Base-by-base conservation (phyloP, 2,113 vertebrate genomes). In the Podarcis cretensis region DNA sequence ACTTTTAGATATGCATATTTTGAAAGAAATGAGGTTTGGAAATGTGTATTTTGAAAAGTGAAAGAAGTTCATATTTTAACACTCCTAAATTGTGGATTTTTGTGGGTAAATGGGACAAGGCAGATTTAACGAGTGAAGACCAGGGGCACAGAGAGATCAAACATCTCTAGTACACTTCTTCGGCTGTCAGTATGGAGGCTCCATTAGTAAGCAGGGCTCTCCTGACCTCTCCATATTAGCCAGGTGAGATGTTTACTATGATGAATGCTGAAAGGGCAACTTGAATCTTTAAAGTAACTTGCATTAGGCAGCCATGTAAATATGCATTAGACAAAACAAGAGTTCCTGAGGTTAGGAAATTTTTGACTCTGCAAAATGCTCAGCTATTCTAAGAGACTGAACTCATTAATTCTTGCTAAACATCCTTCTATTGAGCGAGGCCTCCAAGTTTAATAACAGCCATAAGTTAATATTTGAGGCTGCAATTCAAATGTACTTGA, bases 401-500 rank as follows among this genome's bases (percentile, higher is more conserved):
- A 71, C 12, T 92, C 69, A 37, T 5, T 87, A 89, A 85, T 86
- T 93, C 14, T 32, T 48, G 13, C 65, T 86, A 83, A 94, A 84
- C 80, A 1, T 84, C 86, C 85, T 90, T 30, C 81, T 74, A 90
- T 73, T 80, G 89, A 88, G 21, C 7, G 88, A 92, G 27, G 1
- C 21, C 88, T 87, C 69, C 10, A 40, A 83, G 25, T 91, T 90
- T 92, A 90, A 89, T 77, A 68, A 68, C 57, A n/a, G 27, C 23
- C 12, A 43, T 43, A 82, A 90, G 91, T 71, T 86, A 90, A 86
- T 90, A 86, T 43, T 32, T 78, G 69, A 21, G 82, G 91, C 79
- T 80, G 83, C 43, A 91, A 71, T 92, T 89, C 84, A 91, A 89
- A 86, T 25, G 3, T 16, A 81, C 25, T 91, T 79, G 89, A 93